These are phyloP conservation scores for Todiramphus saurophagus DNA, from an alignment of 2,113 vertebrate species.

Conservation along the genomic window DNA sequence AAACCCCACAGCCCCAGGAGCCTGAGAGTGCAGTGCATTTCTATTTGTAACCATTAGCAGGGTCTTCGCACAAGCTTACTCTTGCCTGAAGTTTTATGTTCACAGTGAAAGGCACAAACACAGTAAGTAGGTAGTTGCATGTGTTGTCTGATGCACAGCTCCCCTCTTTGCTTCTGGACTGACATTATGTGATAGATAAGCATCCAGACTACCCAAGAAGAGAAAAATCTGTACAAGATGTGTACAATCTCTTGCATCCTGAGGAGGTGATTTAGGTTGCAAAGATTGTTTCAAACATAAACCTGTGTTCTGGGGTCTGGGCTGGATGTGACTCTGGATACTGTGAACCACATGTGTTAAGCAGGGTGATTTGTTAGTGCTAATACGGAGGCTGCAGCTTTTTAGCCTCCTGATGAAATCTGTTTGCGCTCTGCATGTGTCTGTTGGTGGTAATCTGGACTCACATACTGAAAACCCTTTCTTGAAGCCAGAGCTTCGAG, in stretches of 20 bases:
- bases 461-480: background rate
- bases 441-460: background rate
- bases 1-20: background rate
- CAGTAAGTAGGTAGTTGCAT: fast-evolving
- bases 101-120: background rate
- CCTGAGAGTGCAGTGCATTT: background rate
- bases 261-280: background rate
- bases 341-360: fast-evolving
- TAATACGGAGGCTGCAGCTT: background rate
- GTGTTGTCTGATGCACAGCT: background rate
- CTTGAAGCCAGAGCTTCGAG: background rate
- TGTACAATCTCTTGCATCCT: background rate
- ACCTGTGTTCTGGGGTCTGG: background rate
- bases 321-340: background rate
- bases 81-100: background rate
- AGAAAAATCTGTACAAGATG: background rate
- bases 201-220: background rate
- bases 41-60: background rate
- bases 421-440: background rate
- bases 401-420: background rate
- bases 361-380: background rate
- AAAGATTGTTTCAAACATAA: background rate
- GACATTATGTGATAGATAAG: background rate
- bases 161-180: background rate
- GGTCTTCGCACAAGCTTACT: background rate